A percentile compares a stretch with the other conserved stretches of the same genome.
Evolutionary conservation across 1,140 invertebrate genomes (phyloP).

Genomic region (Caenorhabditis brenneri): DNA sequence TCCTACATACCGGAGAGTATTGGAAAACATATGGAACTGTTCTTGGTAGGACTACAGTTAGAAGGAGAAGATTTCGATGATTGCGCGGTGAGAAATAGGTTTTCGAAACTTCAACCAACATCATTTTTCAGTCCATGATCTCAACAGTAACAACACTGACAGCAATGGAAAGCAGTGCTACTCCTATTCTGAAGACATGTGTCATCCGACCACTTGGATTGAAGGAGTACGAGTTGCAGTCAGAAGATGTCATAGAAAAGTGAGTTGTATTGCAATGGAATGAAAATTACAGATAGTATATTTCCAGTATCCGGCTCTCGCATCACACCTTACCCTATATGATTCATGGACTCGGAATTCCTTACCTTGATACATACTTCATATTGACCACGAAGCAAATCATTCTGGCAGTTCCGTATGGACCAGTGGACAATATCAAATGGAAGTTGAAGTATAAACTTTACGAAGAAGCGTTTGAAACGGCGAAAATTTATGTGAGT

Average conservation of each 20-base stretch:
- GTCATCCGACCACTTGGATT: neutral
- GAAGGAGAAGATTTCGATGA: constrained; percentile 45
- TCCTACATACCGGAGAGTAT: constrained; percentile 14
- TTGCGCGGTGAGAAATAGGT: constrained; percentile 20
- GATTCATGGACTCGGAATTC: constrained; percentile 39
- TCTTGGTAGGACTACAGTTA: constrained; percentile 34
- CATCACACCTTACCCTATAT: constrained; percentile 3
- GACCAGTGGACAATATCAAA: constrained; percentile 54
- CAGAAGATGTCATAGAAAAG: constrained; percentile 34
- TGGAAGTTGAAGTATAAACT: constrained; percentile 66
- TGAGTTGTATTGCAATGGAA: too few species aligned
- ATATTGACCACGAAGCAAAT: constrained; percentile 31
- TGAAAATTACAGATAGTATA: too few species aligned
- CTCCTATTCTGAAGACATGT: neutral
- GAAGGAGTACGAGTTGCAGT: constrained; percentile 33
- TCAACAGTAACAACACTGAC: constrained; percentile 19
- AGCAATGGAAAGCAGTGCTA: neutral
- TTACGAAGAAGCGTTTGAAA: constrained; percentile 62
- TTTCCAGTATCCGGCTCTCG: constrained; percentile 24
- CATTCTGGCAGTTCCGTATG: constrained; percentile 58
- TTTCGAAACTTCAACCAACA: neutral
- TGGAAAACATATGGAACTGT: neutral
- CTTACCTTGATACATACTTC: constrained; percentile 30
- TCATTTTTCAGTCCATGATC: constrained; percentile 8
- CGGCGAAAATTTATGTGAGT: constrained; percentile 22